Conservation (phyloP, 1,140 invertebrate genomes). For the Reticulitermes speratus region DNA sequence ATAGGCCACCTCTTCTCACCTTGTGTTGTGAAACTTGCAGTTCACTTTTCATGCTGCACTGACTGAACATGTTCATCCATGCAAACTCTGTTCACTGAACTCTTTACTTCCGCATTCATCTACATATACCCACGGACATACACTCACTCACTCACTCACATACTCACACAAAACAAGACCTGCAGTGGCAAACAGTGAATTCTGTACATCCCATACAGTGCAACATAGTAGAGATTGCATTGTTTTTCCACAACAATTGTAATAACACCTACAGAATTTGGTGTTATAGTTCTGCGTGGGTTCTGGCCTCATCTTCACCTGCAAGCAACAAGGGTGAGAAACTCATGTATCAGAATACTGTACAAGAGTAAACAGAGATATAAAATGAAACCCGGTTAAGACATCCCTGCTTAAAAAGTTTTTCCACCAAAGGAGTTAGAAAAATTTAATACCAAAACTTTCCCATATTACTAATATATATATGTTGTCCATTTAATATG, state of each 20-base stretch:
- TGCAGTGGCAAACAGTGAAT: neutral
- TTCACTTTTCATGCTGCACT: neutral
- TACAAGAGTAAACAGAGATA: too few relatives aligned
- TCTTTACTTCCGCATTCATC: neutral
- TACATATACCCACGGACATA: neutral
- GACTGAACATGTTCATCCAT: neutral
- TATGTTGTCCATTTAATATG: too few relatives aligned
- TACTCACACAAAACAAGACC: neutral
- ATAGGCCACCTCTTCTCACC: neutral
- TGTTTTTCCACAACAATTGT: neutral
- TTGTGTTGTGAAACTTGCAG: neutral
- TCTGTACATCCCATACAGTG: neutral
- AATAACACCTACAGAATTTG: slow-evolving; percentile 12
- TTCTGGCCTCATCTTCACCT: neutral
- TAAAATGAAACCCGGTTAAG: too few relatives aligned
- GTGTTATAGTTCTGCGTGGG: slow-evolving; percentile 14
- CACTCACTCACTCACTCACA: neutral
- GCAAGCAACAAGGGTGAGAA: neutral
- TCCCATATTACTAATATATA: too few relatives aligned
- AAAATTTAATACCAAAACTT: too few relatives aligned
- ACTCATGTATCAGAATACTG: neutral
- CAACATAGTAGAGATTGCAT: neutral
- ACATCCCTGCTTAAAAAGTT: too few relatives aligned
- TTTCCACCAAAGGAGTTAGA: too few relatives aligned
- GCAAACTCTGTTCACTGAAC: neutral